phyloP scores from a whole-genome alignment of 2,888 invertebrate genomes.

The Cerastis rubricosa region DNA sequence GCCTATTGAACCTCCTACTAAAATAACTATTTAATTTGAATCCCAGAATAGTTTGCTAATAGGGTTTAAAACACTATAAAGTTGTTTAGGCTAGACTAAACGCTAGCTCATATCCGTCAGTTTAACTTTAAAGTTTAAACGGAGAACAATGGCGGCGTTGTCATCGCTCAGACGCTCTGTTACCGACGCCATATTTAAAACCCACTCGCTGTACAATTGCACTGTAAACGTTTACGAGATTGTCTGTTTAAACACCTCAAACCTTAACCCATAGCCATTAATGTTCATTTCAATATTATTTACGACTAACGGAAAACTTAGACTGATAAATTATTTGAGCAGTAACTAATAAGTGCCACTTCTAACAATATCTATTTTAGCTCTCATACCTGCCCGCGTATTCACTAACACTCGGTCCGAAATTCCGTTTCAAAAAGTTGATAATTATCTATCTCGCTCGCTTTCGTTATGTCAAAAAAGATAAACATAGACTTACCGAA shows the following conservation, averaged over 20 bases:
- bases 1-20: neutral
- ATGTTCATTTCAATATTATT: conserved; percentile 66
- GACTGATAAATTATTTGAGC: conserved; percentile 55
- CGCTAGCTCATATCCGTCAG: conserved; percentile 65
- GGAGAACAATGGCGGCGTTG: conserved; percentile 70
- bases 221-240: conserved; percentile 63
- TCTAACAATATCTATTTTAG: conserved; percentile 41
- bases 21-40: conserved; percentile 38
- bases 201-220: conserved; percentile 54
- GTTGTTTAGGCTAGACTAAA: conserved; percentile 55
- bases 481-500: neutral
- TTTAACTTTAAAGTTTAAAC: conserved; percentile 67
- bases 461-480: neutral
- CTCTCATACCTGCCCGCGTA: conserved; percentile 10
- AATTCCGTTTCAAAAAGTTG: neutral
- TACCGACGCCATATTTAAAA: conserved; percentile 53
- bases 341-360: conserved; percentile 47
- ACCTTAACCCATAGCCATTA: conserved; percentile 52
- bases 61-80: conserved; percentile 20
- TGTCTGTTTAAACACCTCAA: conserved; percentile 62
- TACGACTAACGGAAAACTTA: conserved; percentile 60
- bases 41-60: conserved; percentile 39
- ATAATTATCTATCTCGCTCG: neutral
- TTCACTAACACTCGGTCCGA: neutral
- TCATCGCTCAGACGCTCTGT: conserved; percentile 52